Evolutionary conservation across 2,888 invertebrate species (phyloP).

Genomic region (Sminthurides aquaticus): DNA sequence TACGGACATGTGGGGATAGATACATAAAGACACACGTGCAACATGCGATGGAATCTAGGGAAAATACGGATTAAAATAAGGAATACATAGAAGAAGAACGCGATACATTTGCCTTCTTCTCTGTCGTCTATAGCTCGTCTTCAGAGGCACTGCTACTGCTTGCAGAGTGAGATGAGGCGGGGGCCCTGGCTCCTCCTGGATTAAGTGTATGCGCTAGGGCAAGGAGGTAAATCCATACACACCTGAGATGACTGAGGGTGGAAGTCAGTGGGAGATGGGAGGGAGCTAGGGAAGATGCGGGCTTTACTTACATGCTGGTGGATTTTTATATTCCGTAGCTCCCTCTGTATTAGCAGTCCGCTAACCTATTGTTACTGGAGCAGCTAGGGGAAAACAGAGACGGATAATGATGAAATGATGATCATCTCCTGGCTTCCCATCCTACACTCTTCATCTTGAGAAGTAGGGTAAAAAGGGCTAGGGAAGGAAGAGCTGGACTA

Average conservation of each 20-base stretch:
- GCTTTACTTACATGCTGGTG: neutral
- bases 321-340: neutral
- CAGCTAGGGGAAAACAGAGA: too few relatives aligned
- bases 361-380: too few relatives aligned
- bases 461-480: neutral
- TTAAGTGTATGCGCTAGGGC: neutral
- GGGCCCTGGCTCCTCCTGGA: too few relatives aligned
- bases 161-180: too few relatives aligned
- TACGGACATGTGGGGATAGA: neutral
- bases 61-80: neutral
- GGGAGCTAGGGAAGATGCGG: neutral
- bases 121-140: too few relatives aligned
- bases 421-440: neutral
- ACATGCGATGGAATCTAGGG: constrained; percentile 2
- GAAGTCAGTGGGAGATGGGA: neutral
- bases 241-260: neutral
- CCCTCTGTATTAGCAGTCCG: too few relatives aligned
- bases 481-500: neutral
- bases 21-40: neutral
- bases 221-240: neutral
- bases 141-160: too few relatives aligned
- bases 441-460: neutral
- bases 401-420: too few relatives aligned
- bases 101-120: too few relatives aligned
- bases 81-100: too few relatives aligned